A percentile compares a stretch with the other conserved stretches of the same genome.
These are phyloP conservation scores for Ophiodon elongatus DNA, from an alignment of 2,113 vertebrate species.

Conservation along the genomic window DNA sequence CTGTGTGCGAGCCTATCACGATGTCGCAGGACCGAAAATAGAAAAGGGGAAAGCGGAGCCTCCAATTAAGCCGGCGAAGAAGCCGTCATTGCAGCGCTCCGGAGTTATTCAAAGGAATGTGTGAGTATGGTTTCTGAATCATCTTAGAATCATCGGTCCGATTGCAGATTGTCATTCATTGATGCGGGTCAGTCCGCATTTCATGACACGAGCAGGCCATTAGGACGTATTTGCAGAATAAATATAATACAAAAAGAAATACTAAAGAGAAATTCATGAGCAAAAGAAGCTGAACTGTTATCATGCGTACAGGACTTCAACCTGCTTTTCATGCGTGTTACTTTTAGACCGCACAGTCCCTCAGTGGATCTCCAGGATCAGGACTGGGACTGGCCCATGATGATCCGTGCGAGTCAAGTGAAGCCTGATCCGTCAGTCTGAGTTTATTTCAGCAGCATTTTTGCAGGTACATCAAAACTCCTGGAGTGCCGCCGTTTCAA, in stretches of 20 bases:
- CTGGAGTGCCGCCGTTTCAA: too few relatives aligned
- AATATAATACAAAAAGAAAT: neutral
- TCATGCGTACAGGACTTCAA: neutral
- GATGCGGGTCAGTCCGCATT: neutral
- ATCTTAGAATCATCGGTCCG: neutral
- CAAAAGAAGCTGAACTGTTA: neutral
- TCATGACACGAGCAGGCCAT: neutral
- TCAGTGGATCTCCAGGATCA: too few relatives aligned
- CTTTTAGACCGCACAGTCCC: too few relatives aligned
- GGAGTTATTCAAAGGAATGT: neutral
- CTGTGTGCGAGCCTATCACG: slow-evolving; percentile 18
- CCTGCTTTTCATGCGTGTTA: neutral
- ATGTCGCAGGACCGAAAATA: slow-evolving; percentile 23
- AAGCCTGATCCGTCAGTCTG: too few relatives aligned
- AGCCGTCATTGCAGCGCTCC: neutral
- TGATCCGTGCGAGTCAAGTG: too few relatives aligned
- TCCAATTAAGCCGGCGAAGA: neutral
- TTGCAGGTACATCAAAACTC: too few relatives aligned
- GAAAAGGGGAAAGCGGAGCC: neutral
- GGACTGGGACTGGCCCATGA: too few relatives aligned
- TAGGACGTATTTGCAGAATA: neutral
- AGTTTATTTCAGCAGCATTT: too few relatives aligned
- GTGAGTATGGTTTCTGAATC: neutral
- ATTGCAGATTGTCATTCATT: neutral
- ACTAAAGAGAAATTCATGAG: neutral